Percentiles rank a stretch among this genome's conserved stretches.
These are phyloP conservation scores for Papilio helenus DNA, from an alignment of 1,140 invertebrate genomes.

Conservation along the genomic window DNA sequence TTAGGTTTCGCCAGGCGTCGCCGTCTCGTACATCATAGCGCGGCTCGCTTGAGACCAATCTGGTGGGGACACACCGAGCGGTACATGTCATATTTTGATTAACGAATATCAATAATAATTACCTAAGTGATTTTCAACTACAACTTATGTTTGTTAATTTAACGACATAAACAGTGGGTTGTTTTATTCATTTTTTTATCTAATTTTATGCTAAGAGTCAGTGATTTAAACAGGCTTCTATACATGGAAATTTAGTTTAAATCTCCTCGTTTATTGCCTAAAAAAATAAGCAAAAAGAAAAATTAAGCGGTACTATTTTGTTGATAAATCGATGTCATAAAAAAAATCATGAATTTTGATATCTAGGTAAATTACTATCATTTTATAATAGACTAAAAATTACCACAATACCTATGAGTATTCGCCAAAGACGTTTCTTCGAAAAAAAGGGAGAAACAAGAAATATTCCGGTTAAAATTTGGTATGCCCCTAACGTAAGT, in stretches of 20 bases:
- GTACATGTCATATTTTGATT: background rate
- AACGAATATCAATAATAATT: background rate
- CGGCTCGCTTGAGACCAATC: constrained; percentile 62
- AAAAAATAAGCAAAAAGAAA: too few relatives aligned
- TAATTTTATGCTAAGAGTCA: too few relatives aligned
- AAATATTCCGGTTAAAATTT: constrained; percentile 29
- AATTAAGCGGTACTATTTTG: background rate
- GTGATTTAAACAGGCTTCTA: too few relatives aligned
- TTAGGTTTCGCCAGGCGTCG: constrained; percentile 81
- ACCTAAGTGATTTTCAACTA: background rate
- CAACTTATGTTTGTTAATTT: background rate
- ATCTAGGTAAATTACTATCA: background rate
- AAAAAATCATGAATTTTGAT: background rate
- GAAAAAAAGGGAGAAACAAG: constrained; percentile 19
- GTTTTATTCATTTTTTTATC: too few relatives aligned
- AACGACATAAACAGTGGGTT: too few relatives aligned
- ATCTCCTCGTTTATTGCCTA: background rate
- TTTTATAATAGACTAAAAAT: background rate
- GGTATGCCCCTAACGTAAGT: constrained; percentile 50
- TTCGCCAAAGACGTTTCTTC: background rate
- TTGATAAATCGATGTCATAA: background rate
- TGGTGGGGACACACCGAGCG: constrained; percentile 50
- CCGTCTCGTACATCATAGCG: constrained; percentile 79
- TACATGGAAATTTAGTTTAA: too few relatives aligned
- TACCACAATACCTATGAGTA: background rate